Evolutionary conservation across 2,113 vertebrate genomes (phyloP), one percentile per base, ranked within the genome.

Genomic region (Colinus virginianus): DNA sequence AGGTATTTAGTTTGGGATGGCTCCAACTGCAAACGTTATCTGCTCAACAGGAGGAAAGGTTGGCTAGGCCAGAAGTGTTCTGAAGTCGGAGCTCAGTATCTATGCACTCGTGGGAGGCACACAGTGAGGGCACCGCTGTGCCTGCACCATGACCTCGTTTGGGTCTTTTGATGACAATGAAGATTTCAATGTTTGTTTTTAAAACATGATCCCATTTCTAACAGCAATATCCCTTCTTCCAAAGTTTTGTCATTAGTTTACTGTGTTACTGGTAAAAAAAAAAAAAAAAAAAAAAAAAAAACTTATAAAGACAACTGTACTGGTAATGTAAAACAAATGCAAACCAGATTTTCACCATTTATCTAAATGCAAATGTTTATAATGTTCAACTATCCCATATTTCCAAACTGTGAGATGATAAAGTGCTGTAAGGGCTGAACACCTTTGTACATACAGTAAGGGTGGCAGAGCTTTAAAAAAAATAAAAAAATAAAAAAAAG

Each of bases 401-500:
- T 40, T 32, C 78, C 17, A 1, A 13, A 3, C n/a, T 78, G 62
- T 46, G 76, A 36, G 43, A 53, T 21, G 58, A 42, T 0, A 1
- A 61, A 59, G 17, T 8, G 20, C 42, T 13, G 2, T 3, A 7
- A 17, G 42, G 88, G 63, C 58, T 25, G 18, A 84, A 72, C 84
- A 83, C 21, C 46, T 84, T 6, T 36, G 75, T 7, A n/a, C 0
- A 0, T 18, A 12, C 0, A 5, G 18, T 0, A 28, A 63, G 36
- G 32, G 26, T 25, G 28, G 34, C 30, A 93, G 62, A 84, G 59
- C 36, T 69, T 34, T 22, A 36, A 75, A 84, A n/a, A 56, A 59
- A 78, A 75, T 25, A 55, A 55, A 61, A n/a, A 55, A 55, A 71
- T 81, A 26, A 55, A 55, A 61, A 40, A 78, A 9, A 40, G 12